Evolutionary conservation across 2,888 invertebrate species (phyloP).

Genomic region (Oeneis ivallda): DNA sequence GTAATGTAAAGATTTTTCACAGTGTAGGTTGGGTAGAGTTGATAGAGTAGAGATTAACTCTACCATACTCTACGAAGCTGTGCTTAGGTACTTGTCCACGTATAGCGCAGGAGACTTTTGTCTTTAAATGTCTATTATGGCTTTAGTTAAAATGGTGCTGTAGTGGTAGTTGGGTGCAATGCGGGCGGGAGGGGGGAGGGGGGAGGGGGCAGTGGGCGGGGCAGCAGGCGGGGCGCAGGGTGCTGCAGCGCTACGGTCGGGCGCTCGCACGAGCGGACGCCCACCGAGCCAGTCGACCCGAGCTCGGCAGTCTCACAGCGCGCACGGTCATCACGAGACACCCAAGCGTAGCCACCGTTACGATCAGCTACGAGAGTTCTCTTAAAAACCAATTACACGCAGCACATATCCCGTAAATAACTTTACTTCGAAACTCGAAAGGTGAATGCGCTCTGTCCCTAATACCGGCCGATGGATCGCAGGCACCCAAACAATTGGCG

Average conservation of each 20-base stretch:
- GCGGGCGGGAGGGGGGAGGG: conserved; percentile 33
- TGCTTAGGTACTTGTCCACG: not conserved
- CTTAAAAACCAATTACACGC: conserved; percentile 10
- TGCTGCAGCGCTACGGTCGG: conserved; percentile 60
- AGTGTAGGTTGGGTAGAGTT: too few species aligned
- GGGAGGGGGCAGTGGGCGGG: conserved; percentile 53
- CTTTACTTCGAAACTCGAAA: conserved; percentile 26
- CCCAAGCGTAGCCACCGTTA: conserved; percentile 23
- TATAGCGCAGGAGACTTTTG: not conserved
- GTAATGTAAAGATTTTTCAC: not conserved
- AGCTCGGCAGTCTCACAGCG: conserved; percentile 62
- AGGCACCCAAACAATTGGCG: conserved; percentile 75
- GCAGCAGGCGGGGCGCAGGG: conserved; percentile 71
- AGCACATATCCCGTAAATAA: not conserved
- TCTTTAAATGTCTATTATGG: not conserved
- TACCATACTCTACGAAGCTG: not conserved
- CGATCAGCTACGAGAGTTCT: conserved; percentile 28
- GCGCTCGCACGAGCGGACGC: conserved; percentile 51
- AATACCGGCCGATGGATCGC: conserved; percentile 56
- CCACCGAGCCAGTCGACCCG: conserved; percentile 69
- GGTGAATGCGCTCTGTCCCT: conserved; percentile 59
- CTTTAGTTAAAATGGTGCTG: not conserved
- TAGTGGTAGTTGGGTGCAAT: conserved; percentile 40
- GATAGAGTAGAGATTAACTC: too few species aligned
- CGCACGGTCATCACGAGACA: conserved; percentile 44